Base-by-base conservation (phyloP, 92 coral and sea anemone genomes). In the Parazoanthus atlanticus region DNA sequence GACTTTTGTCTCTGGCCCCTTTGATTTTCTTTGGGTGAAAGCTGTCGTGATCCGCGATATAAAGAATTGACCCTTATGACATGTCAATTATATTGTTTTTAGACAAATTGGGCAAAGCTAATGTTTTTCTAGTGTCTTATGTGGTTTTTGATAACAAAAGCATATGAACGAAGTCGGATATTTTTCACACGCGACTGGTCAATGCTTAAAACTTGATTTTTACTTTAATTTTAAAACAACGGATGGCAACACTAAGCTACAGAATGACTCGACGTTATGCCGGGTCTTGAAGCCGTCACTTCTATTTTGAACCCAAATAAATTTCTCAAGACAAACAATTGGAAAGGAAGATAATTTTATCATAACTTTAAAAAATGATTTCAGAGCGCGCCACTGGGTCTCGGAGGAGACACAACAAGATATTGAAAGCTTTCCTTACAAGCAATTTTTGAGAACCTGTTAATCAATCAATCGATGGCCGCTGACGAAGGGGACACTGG, bases 11-110 rank as follows among this genome's bases (percentile, higher is more conserved):
- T 16, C 6, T 5, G 0, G 11, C 49, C 0, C 12, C 12, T 46
- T 1, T 25, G 3, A 41, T 36, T 26, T n/a, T 75, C 16, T 47
- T 21, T 38, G 19, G 79, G 25, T 36, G 79, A 23, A 36, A 33
- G 52, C 29, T 75, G 3, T 19, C 52, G 79, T 75, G 79, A 75
- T 36, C n/a, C 36, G 5, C 13, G 28, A 33, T 25, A 19, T 19
- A 31, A 47, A 46, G 25, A 46, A 26, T 43, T 46, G 65, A 78
- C 82, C 65, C 40, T n/a, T 15, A 41, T 78, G 64, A 28, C 82
- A 78, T 7, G 56, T 49, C 82, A 78, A 78, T 73, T 32, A 73
- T 73, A 38, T 73, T 75, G 79, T 75, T 75, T 75, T 75, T 36
- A 78, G 32, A 78, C 61, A 26, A 78, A 78, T 49, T 29, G 40